phyloP scores from a whole-genome alignment of 2,797 vertebrate species.

The Clamator glandarius region DNA sequence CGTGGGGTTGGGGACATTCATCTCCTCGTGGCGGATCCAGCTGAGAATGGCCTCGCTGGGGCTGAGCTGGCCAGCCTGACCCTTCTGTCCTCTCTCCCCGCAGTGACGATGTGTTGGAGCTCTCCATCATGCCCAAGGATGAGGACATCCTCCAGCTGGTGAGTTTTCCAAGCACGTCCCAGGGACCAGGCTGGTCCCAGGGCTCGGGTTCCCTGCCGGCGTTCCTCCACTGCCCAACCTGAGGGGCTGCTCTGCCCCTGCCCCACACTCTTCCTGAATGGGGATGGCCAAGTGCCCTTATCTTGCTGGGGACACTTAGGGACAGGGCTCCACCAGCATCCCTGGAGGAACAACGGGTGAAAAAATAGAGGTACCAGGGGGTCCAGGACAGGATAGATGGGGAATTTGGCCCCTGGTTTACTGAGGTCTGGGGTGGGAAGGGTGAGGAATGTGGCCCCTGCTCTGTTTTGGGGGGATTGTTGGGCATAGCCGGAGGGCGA shows the following conservation, averaged over 20 bases:
- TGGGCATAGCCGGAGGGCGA: rapidly evolving
- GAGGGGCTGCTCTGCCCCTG: not conserved
- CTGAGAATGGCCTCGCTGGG: rapidly evolving
- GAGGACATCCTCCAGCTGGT: constrained; percentile 98
- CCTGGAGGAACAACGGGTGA: not conserved
- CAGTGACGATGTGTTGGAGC: constrained; percentile 92
- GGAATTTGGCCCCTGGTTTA: rapidly evolving
- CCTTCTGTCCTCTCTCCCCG: constrained; percentile 1
- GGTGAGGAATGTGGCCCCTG: not conserved
- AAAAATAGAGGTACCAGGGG: not conserved
- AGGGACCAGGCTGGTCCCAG: not conserved
- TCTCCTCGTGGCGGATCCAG: rapidly evolving
- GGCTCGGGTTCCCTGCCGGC: not conserved
- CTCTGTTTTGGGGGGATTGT: not conserved
- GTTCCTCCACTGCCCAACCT: constrained; percentile 25
- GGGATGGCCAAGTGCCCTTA: not conserved
- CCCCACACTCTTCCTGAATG: rapidly evolving
- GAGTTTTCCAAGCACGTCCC: constrained; percentile 66
- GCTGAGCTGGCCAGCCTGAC: rapidly evolving
- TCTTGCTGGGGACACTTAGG: not conserved
- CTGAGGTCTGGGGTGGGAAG: not conserved
- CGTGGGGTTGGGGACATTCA: rapidly evolving
- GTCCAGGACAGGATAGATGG: not conserved
- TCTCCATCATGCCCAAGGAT: constrained; percentile 97
- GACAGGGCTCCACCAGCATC: not conserved